Conservation (phyloP, 2,888 invertebrate genomes). For the Molanna angustata region DNA sequence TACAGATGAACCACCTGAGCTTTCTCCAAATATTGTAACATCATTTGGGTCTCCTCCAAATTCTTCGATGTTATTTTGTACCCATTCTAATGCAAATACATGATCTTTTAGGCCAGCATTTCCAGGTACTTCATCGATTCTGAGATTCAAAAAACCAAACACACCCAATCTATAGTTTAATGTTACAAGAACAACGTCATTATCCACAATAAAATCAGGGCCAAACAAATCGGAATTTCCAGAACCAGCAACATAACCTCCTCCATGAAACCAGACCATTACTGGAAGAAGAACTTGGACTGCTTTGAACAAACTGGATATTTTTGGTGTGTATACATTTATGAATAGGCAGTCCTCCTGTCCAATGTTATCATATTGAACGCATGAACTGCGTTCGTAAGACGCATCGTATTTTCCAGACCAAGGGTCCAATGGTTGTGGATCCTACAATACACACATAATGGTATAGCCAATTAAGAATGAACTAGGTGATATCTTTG, state of each 20-base stretch:
- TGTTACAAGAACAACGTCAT: conserved; percentile 24
- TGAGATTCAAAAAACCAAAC: conserved; percentile 26
- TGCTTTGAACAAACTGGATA: not conserved
- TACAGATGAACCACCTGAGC: conserved; percentile 53
- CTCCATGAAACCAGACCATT: conserved; percentile 30
- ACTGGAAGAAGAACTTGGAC: conserved; percentile 19
- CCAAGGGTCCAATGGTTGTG: conserved; percentile 18
- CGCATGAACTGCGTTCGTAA: conserved; percentile 15
- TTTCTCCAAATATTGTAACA: conserved; percentile 54
- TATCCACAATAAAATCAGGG: conserved; percentile 23
- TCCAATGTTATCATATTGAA: conserved; percentile 20
- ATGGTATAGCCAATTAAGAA: too few relatives aligned
- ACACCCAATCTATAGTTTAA: conserved; percentile 30
- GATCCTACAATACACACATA: conserved; percentile 27
- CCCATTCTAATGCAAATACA: conserved; percentile 54
- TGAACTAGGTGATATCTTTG: too few relatives aligned
- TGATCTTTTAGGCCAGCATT: conserved; percentile 44
- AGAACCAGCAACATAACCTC: conserved; percentile 27
- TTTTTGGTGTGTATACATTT: conserved; percentile 65
- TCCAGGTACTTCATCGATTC: conserved; percentile 24
- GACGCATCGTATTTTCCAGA: conserved; percentile 18
- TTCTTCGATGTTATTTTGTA: conserved; percentile 47
- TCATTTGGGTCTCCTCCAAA: conserved; percentile 52
- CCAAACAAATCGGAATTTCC: conserved; percentile 21
- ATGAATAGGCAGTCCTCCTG: conserved; percentile 77